Evolutionary conservation across 2,113 vertebrate genomes (phyloP).

Genomic region (Cairina moschata): DNA sequence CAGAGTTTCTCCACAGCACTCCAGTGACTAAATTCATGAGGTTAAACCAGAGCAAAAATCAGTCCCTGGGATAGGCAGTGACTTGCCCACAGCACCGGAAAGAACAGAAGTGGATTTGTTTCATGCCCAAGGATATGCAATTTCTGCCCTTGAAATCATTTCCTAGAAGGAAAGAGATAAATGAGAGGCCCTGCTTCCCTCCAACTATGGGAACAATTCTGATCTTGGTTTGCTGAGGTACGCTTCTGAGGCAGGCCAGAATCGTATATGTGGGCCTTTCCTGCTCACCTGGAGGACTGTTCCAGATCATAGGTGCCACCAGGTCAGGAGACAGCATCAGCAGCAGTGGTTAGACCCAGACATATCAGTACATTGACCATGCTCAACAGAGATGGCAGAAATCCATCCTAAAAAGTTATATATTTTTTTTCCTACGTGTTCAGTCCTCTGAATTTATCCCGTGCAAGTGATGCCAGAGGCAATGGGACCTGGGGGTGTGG

Average conservation of each 20-base stretch:
- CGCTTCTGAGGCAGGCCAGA: fast-evolving
- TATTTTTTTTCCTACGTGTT: fast-evolving
- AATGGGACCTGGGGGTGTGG: not conserved
- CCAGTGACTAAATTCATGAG: constrained; percentile 2
- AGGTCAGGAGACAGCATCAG: not conserved
- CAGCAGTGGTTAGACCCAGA: not conserved
- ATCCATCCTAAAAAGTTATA: fast-evolving
- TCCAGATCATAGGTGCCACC: fast-evolving
- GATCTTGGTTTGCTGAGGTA: not conserved
- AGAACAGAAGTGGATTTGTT: constrained; percentile 11
- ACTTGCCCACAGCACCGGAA: constrained; percentile 43
- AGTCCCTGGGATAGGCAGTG: constrained; percentile 32
- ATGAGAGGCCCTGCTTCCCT: constrained; percentile 19
- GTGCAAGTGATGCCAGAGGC: not conserved
- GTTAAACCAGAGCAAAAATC: constrained; percentile 32
- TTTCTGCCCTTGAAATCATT: constrained; percentile 59
- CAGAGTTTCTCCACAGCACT: not conserved
- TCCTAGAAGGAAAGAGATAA: constrained; percentile 56
- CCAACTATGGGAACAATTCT: not conserved
- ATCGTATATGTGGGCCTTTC: not conserved
- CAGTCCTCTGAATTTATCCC: not conserved
- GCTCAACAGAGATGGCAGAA: not conserved
- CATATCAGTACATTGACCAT: fast-evolving
- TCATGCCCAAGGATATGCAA: constrained; percentile 41
- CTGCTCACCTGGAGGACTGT: not conserved